Percentiles rank a stretch among this genome's conserved stretches.
These are phyloP conservation scores for Cheilosia variabilis DNA, from an alignment of 2,888 invertebrate species.

Conservation along the genomic window DNA sequence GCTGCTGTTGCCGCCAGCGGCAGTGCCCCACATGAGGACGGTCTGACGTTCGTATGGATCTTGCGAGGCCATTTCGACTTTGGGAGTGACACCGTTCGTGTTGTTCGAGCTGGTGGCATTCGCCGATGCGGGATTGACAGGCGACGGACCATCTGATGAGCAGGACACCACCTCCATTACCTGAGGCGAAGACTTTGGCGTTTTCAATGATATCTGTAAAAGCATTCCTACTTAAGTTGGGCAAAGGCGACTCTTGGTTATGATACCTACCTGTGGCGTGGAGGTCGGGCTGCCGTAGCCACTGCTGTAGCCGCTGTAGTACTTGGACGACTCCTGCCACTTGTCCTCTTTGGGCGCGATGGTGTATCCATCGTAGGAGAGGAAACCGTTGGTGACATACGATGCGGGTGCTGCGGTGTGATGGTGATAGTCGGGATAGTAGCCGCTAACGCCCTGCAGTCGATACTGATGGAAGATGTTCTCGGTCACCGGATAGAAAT, in stretches of 20 bases:
- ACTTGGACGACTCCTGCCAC: conserved; percentile 84
- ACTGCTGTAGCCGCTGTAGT: conserved; percentile 85
- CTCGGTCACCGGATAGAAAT: conserved; percentile 91
- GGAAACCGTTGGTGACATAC: conserved; percentile 92
- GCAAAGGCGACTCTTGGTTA: conserved; percentile 31
- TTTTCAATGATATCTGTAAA: conserved; percentile 79
- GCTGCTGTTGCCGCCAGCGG: conserved; percentile 77
- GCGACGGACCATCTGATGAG: conserved; percentile 83
- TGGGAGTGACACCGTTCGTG: conserved; percentile 80
- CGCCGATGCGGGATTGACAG: conserved; percentile 78
- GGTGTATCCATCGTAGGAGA: conserved; percentile 86
- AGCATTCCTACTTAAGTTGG: conserved; percentile 60
- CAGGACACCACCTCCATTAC: conserved; percentile 84
- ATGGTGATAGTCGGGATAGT: conserved; percentile 90
- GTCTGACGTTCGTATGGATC: conserved; percentile 89
- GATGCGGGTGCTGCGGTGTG: conserved; percentile 85
- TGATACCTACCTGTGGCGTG: conserved; percentile 81
- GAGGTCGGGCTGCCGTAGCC: conserved; percentile 83
- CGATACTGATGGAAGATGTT: conserved; percentile 96
- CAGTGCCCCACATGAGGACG: conserved; percentile 95
- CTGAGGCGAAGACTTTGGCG: conserved; percentile 83
- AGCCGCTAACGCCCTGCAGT: conserved; percentile 89
- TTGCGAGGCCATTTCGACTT: conserved; percentile 81
- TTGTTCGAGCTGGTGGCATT: conserved; percentile 74
- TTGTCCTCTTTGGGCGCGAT: conserved; percentile 84